Percentiles rank a stretch among this genome's conserved stretches.
Evolutionary conservation across 2,113 vertebrate species (phyloP).

Genomic region (Gasterosteus aculeatus): DNA sequence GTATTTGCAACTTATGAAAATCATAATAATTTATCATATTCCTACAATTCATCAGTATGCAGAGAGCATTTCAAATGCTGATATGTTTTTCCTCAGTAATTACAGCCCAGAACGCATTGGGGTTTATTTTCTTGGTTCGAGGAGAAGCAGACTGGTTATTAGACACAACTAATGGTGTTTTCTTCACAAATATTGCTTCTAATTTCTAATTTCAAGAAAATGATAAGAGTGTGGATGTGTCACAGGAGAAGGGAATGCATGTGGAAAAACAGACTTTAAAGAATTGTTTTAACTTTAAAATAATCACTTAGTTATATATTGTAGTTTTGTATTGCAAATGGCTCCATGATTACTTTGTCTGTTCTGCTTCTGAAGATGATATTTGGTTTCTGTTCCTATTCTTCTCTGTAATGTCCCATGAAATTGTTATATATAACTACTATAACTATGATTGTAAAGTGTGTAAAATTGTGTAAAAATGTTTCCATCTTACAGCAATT

Average conservation of each 20-base stretch:
- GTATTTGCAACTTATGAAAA: slow-evolving; percentile 19
- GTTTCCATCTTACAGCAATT: slow-evolving; percentile 3
- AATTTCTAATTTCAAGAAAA: slow-evolving; percentile 17
- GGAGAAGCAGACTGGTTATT: slow-evolving; percentile 36
- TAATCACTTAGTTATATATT: not conserved
- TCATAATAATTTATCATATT: not conserved
- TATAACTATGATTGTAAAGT: slow-evolving; percentile 20
- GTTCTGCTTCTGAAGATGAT: slow-evolving; percentile 5
- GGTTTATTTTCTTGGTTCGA: slow-evolving; percentile 56
- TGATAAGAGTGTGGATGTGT: not conserved
- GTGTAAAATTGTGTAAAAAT: not conserved
- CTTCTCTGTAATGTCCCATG: not conserved
- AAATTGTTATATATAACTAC: slow-evolving; percentile 1
- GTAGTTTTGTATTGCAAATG: not conserved
- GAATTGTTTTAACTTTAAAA: not conserved
- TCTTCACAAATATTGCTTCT: slow-evolving; percentile 57
- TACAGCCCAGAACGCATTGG: not conserved
- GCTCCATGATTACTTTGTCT: not conserved
- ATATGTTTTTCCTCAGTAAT: slow-evolving; percentile 12
- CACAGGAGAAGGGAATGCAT: not conserved
- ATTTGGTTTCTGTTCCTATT: not conserved
- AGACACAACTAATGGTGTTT: slow-evolving; percentile 44
- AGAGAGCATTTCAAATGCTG: slow-evolving; percentile 16
- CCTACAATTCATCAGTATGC: slow-evolving; percentile 1
- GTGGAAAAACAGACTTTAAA: not conserved